These are phyloP conservation scores for Achroia grisella DNA, from an alignment of 1,140 invertebrate genomes.

Conservation along the genomic window DNA sequence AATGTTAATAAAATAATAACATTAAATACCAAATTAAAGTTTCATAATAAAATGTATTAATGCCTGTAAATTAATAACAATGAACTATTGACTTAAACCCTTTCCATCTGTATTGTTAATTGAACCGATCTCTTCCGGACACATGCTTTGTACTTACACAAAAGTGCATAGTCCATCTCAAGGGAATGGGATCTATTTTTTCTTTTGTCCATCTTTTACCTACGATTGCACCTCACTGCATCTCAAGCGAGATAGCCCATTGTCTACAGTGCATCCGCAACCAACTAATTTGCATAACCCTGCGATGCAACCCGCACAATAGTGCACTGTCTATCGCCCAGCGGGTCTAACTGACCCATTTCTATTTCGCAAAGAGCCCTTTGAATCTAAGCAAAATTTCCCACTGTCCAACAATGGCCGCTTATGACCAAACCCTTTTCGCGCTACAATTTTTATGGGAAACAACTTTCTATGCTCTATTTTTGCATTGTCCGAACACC, in stretches of 20 bases:
- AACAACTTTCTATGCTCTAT: slow-evolving; percentile 58
- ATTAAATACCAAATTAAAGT: no score
- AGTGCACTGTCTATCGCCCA: slow-evolving; percentile 30
- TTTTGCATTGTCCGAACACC: slow-evolving; percentile 64
- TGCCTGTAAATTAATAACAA: no score
- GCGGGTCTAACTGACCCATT: slow-evolving; percentile 55
- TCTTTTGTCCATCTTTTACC: slow-evolving; percentile 2
- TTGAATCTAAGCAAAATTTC: slow-evolving; percentile 53
- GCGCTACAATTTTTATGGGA: slow-evolving; percentile 64
- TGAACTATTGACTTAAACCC: no score
- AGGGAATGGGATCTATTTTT: background rate
- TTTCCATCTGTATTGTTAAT: no score
- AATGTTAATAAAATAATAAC: no score
- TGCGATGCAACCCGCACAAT: slow-evolving; percentile 44
- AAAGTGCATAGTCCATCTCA: slow-evolving; percentile 24
- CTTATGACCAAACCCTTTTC: slow-evolving; percentile 56
- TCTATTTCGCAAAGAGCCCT: slow-evolving; percentile 40
- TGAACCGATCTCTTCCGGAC: no score
- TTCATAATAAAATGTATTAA: no score
- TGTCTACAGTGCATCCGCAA: background rate
- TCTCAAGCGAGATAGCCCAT: background rate
- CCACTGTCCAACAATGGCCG: slow-evolving; percentile 56
- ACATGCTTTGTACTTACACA: no score
- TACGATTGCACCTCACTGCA: background rate
- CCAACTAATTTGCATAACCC: slow-evolving; percentile 46